Conservation (phyloP, 2,888 invertebrate species). For the Drosophila multiciliata region DNA sequence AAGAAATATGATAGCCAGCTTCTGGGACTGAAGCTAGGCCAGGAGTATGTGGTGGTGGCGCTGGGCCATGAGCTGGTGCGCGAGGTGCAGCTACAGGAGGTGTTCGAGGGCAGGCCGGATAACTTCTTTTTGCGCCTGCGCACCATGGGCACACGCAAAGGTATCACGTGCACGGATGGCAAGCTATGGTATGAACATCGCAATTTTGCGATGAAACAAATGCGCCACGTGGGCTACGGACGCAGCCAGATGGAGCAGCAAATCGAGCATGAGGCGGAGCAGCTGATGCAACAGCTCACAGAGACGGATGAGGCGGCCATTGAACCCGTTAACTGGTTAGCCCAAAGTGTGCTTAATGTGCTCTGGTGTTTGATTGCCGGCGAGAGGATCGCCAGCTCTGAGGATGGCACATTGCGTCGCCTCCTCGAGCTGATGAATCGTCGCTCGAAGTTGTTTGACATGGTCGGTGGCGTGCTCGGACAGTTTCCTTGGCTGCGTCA, state of each 20-base stretch:
- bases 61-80: constrained; percentile 86
- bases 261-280: constrained; percentile 86
- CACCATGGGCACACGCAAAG: constrained; percentile 87
- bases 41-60: constrained; percentile 86
- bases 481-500: constrained; percentile 88
- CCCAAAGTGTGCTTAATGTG: constrained; percentile 88
- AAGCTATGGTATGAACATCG: constrained; percentile 87
- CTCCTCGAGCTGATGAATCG: constrained; percentile 86
- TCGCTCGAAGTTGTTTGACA: constrained; percentile 87
- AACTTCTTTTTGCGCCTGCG: constrained; percentile 88
- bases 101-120: constrained; percentile 88
- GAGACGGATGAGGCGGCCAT: constrained; percentile 61
- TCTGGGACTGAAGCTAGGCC: constrained; percentile 87
- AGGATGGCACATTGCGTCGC: constrained; percentile 84
- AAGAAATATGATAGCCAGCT: constrained; percentile 86
- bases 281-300: constrained; percentile 81
- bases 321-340: constrained; percentile 85
- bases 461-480: constrained; percentile 87
- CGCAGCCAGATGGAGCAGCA: constrained; percentile 86
- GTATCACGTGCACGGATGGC: constrained; percentile 87
- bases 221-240: constrained; percentile 87
- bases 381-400: constrained; percentile 84
- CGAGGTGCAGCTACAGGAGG: constrained; percentile 86
- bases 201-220: constrained; percentile 86
- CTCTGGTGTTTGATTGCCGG: constrained; percentile 88